Conservation (phyloP, 2,888 invertebrate genomes). For the Erannis defoliaria region DNA sequence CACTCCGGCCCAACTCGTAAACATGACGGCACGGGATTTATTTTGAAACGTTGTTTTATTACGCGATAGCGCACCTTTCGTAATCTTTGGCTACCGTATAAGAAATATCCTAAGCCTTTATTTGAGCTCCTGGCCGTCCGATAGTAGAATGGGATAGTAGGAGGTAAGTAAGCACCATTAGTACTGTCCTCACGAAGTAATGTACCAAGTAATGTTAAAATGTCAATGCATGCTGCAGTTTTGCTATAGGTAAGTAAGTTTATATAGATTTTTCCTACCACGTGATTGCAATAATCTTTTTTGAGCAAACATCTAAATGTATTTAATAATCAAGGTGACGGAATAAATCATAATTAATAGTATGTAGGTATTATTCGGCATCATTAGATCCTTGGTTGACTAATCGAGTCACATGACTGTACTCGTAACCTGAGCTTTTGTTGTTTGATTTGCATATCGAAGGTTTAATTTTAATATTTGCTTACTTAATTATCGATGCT, state of each 20-base stretch:
- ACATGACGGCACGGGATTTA: too few species aligned
- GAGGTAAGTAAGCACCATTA: too few species aligned
- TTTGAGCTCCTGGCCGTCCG: too few species aligned
- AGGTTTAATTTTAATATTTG: conserved; percentile 2
- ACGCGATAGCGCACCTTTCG: too few species aligned
- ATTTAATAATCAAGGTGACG: conserved; percentile 20
- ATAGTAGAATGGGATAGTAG: too few species aligned
- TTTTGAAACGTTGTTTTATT: too few species aligned
- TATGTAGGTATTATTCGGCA: conserved; percentile 6
- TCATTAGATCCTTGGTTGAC: conserved; percentile 20
- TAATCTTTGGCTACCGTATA: too few species aligned
- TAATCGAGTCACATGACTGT: conserved; percentile 22
- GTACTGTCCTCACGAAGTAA: too few species aligned
- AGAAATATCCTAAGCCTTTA: too few species aligned
- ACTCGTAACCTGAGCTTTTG: conserved; percentile 14
- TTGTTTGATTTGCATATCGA: conserved; percentile 18
- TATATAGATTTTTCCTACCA: conserved; percentile 20
- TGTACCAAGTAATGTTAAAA: too few species aligned
- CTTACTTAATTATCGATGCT: not conserved
- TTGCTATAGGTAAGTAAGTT: conserved; percentile 3
- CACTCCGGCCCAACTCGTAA: too few species aligned
- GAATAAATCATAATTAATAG: conserved; percentile 31
- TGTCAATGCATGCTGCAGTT: too few species aligned
- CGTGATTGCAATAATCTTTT: conserved; percentile 20
- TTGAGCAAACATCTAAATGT: conserved; percentile 19